These are phyloP conservation scores for Gadopsis bispinosus DNA, from an alignment of 2,797 vertebrate species.

Conservation along the genomic window DNA sequence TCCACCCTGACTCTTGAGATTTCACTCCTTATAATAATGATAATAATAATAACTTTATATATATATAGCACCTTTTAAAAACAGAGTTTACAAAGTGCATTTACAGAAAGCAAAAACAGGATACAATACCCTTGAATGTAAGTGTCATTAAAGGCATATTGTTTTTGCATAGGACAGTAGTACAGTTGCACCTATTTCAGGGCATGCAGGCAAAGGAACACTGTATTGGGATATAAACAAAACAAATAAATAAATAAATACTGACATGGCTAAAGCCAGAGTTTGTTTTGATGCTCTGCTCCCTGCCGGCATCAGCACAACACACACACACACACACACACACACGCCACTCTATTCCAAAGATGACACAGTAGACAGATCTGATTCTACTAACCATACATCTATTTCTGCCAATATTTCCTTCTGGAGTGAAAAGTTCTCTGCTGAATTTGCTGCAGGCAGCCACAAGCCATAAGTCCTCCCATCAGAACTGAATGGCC, in stretches of 20 bases:
- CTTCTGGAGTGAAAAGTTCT: conserved; percentile 35
- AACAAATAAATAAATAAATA: conserved; percentile 3
- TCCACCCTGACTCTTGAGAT: neutral
- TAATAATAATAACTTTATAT: too few species aligned
- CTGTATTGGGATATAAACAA: neutral
- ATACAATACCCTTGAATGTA: neutral
- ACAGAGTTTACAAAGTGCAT: too few species aligned
- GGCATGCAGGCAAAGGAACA: neutral
- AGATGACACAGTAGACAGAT: conserved; percentile 37
- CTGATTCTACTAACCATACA: conserved; percentile 40
- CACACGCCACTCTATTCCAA: conserved; percentile 21
- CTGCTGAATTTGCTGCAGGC: conserved; percentile 53
- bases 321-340: conserved; percentile 8
- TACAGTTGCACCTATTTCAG: neutral
- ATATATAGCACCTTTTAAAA: too few species aligned
- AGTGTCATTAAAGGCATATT: too few species aligned
- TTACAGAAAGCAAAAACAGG: too few species aligned
- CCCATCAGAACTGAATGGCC: conserved; percentile 76
- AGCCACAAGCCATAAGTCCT: conserved; percentile 50
- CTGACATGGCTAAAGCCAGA: conserved; percentile 23
- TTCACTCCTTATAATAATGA: too few species aligned
- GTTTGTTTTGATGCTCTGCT: conserved; percentile 36
- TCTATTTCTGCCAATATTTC: conserved; percentile 48
- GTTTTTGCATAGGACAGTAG: neutral
- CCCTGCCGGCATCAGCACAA: conserved; percentile 18